phyloP scores from a whole-genome alignment of 1,140 invertebrate species.

The Mactra quadrangularis region DNA sequence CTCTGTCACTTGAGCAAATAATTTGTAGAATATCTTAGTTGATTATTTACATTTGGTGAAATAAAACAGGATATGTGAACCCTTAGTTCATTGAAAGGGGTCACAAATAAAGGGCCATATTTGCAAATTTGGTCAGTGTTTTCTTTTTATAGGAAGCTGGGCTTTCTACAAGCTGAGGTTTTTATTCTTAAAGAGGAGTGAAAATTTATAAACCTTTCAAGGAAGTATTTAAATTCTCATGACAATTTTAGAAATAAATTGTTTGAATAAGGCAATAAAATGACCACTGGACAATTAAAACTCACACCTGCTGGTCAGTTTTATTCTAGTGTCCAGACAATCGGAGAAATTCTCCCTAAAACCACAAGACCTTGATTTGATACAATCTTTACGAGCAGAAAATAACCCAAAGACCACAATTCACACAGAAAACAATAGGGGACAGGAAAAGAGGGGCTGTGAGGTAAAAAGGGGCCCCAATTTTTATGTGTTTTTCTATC shows the following conservation, averaged over 20 bases:
- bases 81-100: too few relatives aligned
- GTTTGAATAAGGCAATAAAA: conserved; percentile 28
- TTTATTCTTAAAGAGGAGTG: not conserved
- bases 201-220: conserved; percentile 36
- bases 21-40: too few relatives aligned
- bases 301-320: conserved; percentile 19
- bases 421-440: conserved; percentile 11
- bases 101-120: too few relatives aligned
- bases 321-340: not conserved
- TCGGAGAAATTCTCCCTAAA: conserved; percentile 1
- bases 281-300: conserved; percentile 3
- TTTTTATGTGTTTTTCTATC: too few relatives aligned
- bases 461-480: too few relatives aligned
- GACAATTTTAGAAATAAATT: conserved; percentile 25
- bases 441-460: conserved; percentile 25
- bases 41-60: too few relatives aligned
- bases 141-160: too few relatives aligned
- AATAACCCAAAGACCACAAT: conserved; percentile 8
- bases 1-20: too few relatives aligned
- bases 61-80: too few relatives aligned
- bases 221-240: conserved; percentile 25
- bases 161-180: not conserved
- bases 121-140: too few relatives aligned
- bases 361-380: not conserved
- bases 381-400: conserved; percentile 25